Evolutionary conservation across 2,797 vertebrate species (phyloP), one percentile per base, ranked within the genome.

Genomic region (Megaceryle alcyon): DNA sequence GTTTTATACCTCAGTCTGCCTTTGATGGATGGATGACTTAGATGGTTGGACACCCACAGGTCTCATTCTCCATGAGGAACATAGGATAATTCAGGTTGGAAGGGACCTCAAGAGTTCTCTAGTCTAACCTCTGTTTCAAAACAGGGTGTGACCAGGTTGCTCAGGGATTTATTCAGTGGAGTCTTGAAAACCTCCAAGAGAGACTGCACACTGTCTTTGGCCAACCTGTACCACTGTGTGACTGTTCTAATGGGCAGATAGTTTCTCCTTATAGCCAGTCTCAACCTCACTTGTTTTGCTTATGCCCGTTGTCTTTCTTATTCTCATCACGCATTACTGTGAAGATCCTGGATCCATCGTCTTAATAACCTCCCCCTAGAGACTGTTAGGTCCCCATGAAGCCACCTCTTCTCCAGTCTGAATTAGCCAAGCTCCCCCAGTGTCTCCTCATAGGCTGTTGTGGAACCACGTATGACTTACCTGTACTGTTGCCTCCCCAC

Each of bases 381-480:
- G 28, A 71, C 44, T 65, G 41, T 1, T 65, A 35, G 46, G 35
- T 48, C 16, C 29, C 44, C 5, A 6, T 31, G 41, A 80, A 72
- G 76, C 23, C 31, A 53, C 6, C 13, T 68, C 28, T 65, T 80
- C 64, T 80, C 37, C 77, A 66, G 41, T 61, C 44, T 18, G 48
- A 88, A 37, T 0, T 1, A 65, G 9, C 48, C 2, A 14, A 85
- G 41, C 19, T 72, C 7, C 10, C 11, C 10, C 41, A 11, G 39
- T 0, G 0, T 19, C 19, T 71, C 61, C 48, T 31, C 59, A 22
- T 18, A 31, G 26, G 57, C 63, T 82, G 21, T 18, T n/a, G 26
- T 13, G 21, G 43, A 80, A 53, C 39, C 31, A 31, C 41, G 10
- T 48, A 13, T 59, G 73, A 75, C 54, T 82, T 84, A 91, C 48